phyloP scores from a whole-genome alignment of 2,888 invertebrate genomes.

The Ophioninae sp. region DNA sequence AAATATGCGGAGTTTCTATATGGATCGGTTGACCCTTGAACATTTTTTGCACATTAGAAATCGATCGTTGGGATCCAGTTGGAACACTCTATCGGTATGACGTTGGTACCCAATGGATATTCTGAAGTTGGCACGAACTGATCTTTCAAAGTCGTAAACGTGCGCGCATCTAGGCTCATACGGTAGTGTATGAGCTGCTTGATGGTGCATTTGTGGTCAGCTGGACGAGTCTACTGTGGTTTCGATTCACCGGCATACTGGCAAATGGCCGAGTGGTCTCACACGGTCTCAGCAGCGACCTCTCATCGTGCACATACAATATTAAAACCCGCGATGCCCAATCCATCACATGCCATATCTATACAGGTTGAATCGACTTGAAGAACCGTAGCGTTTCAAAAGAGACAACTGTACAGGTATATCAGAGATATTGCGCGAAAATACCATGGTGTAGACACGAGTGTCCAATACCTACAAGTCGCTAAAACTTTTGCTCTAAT shows the following conservation, averaged over 20 bases:
- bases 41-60: not conserved
- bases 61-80: not conserved
- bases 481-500: not conserved
- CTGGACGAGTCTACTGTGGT: slow-evolving; percentile 67
- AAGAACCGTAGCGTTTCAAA: not conserved
- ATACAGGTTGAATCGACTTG: not conserved
- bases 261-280: slow-evolving; percentile 70
- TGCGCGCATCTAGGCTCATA: not conserved
- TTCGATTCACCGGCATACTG: slow-evolving; percentile 70
- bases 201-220: slow-evolving; percentile 66
- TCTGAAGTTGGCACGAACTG: not conserved
- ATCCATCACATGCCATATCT: not conserved
- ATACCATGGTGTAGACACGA: not conserved
- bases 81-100: not conserved
- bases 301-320: slow-evolving; percentile 26
- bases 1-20: too few species aligned
- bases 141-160: not conserved
- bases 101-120: not conserved
- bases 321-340: slow-evolving; percentile 1
- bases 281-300: slow-evolving; percentile 14
- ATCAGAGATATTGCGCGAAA: not conserved
- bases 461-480: not conserved
- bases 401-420: not conserved
- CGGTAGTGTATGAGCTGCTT: slow-evolving; percentile 38
- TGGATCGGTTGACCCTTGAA: not conserved